Evolutionary conservation across 1,140 invertebrate genomes (phyloP).

Genomic region (Sarcophaga bullata): DNA sequence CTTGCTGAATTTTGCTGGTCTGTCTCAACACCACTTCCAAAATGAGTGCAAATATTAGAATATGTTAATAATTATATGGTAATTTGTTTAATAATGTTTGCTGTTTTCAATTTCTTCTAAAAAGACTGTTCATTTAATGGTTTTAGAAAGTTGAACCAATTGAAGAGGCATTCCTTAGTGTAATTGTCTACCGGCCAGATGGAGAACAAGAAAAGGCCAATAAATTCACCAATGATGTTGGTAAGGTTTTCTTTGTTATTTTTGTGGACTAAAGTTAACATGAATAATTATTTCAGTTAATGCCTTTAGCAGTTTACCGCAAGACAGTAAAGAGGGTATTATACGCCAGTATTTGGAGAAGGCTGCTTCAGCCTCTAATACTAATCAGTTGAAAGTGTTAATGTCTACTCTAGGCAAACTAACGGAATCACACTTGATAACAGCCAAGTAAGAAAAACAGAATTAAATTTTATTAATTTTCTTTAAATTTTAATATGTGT

Average conservation of each 20-base stretch:
- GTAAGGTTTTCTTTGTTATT: constrained; percentile 45
- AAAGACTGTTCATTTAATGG: constrained; percentile 23
- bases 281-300: constrained; percentile 59
- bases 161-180: constrained; percentile 88
- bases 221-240: constrained; percentile 72
- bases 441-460: constrained; percentile 50
- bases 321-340: constrained; percentile 77
- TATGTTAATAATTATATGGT: constrained; percentile 55
- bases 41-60: background rate
- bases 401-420: constrained; percentile 78
- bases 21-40: background rate
- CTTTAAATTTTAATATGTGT: too few species aligned
- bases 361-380: constrained; percentile 76
- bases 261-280: background rate
- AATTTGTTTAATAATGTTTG: constrained; percentile 7
- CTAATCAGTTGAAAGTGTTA: constrained; percentile 76
- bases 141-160: constrained; percentile 83
- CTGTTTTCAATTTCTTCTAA: background rate
- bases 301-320: constrained; percentile 67
- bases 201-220: constrained; percentile 74
- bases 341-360: constrained; percentile 77
- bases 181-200: constrained; percentile 78
- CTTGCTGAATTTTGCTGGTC: background rate
- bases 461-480: background rate
- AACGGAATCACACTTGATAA: constrained; percentile 73